These are phyloP conservation scores for Dendrocincla tyrannina DNA, from an alignment of 2,797 vertebrate genomes.

Conservation along the genomic window DNA sequence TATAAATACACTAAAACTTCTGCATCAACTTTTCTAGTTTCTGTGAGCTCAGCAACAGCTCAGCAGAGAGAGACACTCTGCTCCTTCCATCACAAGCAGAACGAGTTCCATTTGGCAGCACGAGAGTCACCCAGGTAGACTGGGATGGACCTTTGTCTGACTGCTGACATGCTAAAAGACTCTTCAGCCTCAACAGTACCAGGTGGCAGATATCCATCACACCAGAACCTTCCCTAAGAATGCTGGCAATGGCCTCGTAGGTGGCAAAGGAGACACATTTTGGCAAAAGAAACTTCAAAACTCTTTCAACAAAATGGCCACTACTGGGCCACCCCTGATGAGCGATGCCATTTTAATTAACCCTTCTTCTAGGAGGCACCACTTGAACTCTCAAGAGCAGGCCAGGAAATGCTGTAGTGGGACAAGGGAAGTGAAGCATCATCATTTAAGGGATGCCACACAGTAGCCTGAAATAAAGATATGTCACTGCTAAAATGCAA, in stretches of 20 bases:
- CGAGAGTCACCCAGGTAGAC: not conserved
- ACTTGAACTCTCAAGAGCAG: not conserved
- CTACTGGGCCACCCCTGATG: not conserved
- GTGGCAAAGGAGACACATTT: not conserved
- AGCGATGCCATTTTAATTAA: not conserved
- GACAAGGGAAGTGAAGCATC: not conserved
- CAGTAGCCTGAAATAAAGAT: not conserved
- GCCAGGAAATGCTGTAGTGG: rapidly evolving
- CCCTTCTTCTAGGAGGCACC: not conserved
- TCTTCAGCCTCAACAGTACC: not conserved
- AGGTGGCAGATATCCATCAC: rapidly evolving
- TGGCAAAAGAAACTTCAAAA: not conserved
- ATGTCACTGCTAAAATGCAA: not conserved
- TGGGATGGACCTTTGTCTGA: not conserved
- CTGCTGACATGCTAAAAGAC: rapidly evolving
- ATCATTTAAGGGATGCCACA: not conserved
- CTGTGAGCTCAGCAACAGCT: not conserved
- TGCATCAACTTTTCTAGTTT: not conserved
- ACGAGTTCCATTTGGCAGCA: too few species aligned
- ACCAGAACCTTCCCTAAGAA: not conserved
- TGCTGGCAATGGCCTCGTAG: not conserved
- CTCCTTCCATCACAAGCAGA: not conserved
- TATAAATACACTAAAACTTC: not conserved
- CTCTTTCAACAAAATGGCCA: not conserved
- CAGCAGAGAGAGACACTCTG: not conserved